Percentiles rank a stretch among this genome's conserved stretches.
Conservation (phyloP, 2,113 vertebrate species). For the Patagioenas fasciata region DNA sequence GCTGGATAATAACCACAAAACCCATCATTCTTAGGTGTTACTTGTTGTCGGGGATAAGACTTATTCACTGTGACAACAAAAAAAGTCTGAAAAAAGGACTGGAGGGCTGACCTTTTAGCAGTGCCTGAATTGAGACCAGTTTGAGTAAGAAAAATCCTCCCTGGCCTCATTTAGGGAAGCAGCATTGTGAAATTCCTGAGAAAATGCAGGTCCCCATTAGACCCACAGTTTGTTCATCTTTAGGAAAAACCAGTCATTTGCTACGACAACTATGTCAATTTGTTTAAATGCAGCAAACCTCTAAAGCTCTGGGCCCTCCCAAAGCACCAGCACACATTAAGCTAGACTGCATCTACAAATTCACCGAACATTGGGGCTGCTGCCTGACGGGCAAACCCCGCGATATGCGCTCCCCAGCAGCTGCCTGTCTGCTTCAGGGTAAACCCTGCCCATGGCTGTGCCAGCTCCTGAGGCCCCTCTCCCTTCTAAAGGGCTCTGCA, state of each 20-base stretch:
- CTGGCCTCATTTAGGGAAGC: neutral
- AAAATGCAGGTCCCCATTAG: neutral
- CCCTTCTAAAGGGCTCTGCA: neutral
- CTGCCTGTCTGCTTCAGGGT: neutral
- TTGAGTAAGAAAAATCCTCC: neutral
- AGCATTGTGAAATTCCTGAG: neutral
- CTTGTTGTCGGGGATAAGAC: neutral
- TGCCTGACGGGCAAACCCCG: neutral
- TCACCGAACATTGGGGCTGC: neutral
- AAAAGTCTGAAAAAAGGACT: neutral
- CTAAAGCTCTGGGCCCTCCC: neutral
- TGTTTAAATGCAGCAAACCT: neutral
- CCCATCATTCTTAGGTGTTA: neutral
- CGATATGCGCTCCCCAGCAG: neutral
- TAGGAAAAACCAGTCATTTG: constrained; percentile 19
- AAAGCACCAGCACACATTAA: neutral
- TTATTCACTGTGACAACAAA: neutral
- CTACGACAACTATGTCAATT: constrained; percentile 13
- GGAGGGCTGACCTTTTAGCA: neutral
- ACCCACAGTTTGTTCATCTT: neutral
- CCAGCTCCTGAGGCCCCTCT: neutral
- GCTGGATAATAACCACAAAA: neutral
- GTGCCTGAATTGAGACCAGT: neutral
- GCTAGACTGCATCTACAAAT: neutral
- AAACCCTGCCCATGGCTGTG: neutral